phyloP scores from a whole-genome alignment of 2,113 vertebrate genomes.

The Pleuronectes platessa region DNA sequence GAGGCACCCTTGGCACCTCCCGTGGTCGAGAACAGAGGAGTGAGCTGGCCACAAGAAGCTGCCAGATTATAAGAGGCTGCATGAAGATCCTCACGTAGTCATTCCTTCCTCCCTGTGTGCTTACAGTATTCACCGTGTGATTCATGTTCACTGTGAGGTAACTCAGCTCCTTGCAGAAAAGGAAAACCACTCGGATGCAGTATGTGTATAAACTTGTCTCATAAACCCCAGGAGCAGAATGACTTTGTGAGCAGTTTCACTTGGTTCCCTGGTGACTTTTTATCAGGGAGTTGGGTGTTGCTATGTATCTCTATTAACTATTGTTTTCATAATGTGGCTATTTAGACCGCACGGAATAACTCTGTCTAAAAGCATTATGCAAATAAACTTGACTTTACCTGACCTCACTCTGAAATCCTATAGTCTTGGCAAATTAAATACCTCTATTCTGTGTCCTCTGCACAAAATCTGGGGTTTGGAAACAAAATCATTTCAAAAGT shows the following conservation, averaged over 20 bases:
- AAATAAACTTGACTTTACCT: constrained; percentile 23
- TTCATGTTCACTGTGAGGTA: constrained; percentile 30
- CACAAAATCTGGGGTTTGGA: constrained; percentile 10
- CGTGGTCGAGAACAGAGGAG: constrained; percentile 38
- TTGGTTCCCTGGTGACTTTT: constrained; percentile 18
- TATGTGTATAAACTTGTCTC: constrained; percentile 36
- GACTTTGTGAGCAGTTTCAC: constrained; percentile 7
- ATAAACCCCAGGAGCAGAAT: constrained; percentile 7
- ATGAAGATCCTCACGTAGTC: constrained; percentile 72
- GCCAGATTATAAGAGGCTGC: constrained; percentile 52
- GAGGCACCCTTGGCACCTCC: constrained; percentile 57
- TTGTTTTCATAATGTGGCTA: constrained; percentile 35
- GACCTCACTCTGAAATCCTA: constrained; percentile 22
- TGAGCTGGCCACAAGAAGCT: constrained; percentile 40
- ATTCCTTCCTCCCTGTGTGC: constrained; percentile 10
- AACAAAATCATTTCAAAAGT: not conserved
- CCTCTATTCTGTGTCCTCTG: not conserved
- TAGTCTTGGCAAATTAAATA: constrained; percentile 17
- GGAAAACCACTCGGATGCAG: not conserved
- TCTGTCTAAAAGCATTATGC: constrained; percentile 19
- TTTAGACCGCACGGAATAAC: constrained; percentile 20
- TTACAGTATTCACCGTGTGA: constrained; percentile 31
- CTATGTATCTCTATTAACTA: constrained; percentile 32
- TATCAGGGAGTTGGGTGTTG: constrained; percentile 19
- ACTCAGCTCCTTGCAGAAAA: constrained; percentile 7